A percentile compares a stretch with the other conserved stretches of the same genome.
These are phyloP conservation scores for Dendrolimus pini DNA, from an alignment of 2,888 invertebrate genomes.

Conservation along the genomic window DNA sequence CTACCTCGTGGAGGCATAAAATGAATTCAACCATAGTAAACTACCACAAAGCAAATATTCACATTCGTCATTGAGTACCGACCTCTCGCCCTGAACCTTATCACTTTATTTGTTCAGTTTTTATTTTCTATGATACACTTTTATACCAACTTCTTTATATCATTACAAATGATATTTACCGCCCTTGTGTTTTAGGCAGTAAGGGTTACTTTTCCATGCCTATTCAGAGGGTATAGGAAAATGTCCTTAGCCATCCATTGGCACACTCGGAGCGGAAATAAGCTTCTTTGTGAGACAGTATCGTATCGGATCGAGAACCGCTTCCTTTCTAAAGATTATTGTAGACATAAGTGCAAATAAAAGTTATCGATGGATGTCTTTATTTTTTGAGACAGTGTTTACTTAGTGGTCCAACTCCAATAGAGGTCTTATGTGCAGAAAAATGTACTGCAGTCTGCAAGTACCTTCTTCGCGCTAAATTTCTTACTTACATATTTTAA, in stretches of 20 bases:
- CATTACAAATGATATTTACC: neutral
- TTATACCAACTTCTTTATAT: slow-evolving; percentile 37
- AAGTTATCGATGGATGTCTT: slow-evolving; percentile 38
- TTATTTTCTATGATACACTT: slow-evolving; percentile 68
- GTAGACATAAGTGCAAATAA: slow-evolving; percentile 65
- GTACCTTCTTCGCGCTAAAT: too few species aligned
- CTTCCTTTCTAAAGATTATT: slow-evolving; percentile 70
- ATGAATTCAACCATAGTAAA: slow-evolving; percentile 12
- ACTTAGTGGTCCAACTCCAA: too few species aligned
- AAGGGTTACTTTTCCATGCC: slow-evolving; percentile 15
- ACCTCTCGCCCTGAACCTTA: slow-evolving; percentile 73
- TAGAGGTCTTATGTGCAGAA: too few species aligned
- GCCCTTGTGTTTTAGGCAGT: slow-evolving; percentile 7
- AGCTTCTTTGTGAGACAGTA: slow-evolving; percentile 71
- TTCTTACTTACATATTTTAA: too few species aligned
- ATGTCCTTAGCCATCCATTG: slow-evolving; percentile 25
- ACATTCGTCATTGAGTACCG: slow-evolving; percentile 51
- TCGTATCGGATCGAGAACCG: slow-evolving; percentile 67
- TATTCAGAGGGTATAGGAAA: neutral
- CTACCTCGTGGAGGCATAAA: slow-evolving; percentile 26
- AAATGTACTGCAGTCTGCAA: too few species aligned
- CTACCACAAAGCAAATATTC: slow-evolving; percentile 30
- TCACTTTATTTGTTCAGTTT: slow-evolving; percentile 71
- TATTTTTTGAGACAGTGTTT: neutral
- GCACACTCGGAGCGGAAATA: slow-evolving; percentile 65